Percentiles rank a stretch among this genome's conserved stretches.
phyloP scores from a whole-genome alignment of 1,140 invertebrate genomes.

The Anadara kagoshimensis region DNA sequence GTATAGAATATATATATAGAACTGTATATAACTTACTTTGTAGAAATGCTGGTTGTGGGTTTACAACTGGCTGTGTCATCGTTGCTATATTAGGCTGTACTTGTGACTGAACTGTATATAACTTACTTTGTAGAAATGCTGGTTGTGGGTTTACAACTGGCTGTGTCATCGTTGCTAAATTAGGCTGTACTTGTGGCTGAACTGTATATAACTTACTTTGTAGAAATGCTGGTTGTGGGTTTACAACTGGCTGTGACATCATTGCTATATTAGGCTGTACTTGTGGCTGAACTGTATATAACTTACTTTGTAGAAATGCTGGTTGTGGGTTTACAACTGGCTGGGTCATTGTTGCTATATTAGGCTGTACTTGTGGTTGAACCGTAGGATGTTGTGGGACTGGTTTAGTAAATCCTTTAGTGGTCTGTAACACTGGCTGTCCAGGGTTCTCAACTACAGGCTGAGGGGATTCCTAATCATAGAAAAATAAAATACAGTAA shows the following conservation, averaged over 20 bases:
- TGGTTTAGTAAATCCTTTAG: conserved; percentile 32
- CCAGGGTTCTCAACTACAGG: conserved; percentile 31
- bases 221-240: conserved; percentile 59
- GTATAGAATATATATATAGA: neutral
- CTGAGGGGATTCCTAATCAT: conserved; percentile 28
- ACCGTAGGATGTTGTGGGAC: conserved; percentile 23
- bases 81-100: neutral
- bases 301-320: conserved; percentile 63
- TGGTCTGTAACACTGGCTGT: conserved; percentile 23
- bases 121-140: neutral
- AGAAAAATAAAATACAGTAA: neutral
- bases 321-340: conserved; percentile 46
- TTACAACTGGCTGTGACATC: conserved; percentile 8
- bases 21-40: neutral
- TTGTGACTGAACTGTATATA: neutral
- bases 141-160: neutral
- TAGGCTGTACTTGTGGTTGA: conserved; percentile 28
- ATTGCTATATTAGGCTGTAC: conserved; percentile 29
- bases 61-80: neutral
- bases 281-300: conserved; percentile 6
- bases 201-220: conserved; percentile 55
- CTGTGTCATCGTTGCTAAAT: neutral
- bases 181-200: no score
- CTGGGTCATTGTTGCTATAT: conserved; percentile 13
- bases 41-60: neutral